Conservation (phyloP, 1,140 invertebrate genomes). For the Leptoteleia sp. region DNA sequence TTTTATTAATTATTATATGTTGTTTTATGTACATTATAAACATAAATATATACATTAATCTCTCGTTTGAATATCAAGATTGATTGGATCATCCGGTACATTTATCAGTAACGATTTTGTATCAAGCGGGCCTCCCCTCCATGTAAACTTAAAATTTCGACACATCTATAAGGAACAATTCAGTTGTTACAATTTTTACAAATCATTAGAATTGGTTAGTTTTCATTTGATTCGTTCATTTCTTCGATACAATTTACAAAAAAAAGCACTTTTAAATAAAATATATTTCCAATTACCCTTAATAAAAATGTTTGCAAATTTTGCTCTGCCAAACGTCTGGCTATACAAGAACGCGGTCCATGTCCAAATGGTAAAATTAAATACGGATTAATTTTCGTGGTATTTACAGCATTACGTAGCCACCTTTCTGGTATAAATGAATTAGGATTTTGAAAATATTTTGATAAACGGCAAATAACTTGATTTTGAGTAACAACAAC, state of each 20-base stretch:
- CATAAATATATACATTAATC: constrained; percentile 2
- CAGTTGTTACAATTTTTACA: constrained; percentile 3
- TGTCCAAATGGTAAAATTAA: constrained; percentile 93
- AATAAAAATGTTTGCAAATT: constrained; percentile 90
- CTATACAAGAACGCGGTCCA: constrained; percentile 93
- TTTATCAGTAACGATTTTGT: constrained; percentile 88
- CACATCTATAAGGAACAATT: constrained; percentile 84
- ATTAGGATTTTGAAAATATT: constrained; percentile 87
- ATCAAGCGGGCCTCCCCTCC: constrained; percentile 85
- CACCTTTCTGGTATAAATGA: constrained; percentile 90
- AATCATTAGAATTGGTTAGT: no score
- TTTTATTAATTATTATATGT: no score
- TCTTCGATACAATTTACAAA: no score
- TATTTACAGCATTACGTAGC: constrained; percentile 81
- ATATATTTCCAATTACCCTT: no score
- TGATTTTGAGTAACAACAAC: constrained; percentile 94
- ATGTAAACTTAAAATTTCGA: constrained; percentile 85
- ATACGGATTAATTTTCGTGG: constrained; percentile 86
- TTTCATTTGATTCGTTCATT: background rate
- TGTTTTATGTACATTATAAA: no score
- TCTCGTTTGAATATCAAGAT: constrained; percentile 80
- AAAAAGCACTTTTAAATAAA: no score
- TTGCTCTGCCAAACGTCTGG: constrained; percentile 92
- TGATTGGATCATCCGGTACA: constrained; percentile 86
- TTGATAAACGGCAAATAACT: constrained; percentile 85